Conservation (phyloP, 2,888 invertebrate species). For the Petrophora chlorosata region DNA sequence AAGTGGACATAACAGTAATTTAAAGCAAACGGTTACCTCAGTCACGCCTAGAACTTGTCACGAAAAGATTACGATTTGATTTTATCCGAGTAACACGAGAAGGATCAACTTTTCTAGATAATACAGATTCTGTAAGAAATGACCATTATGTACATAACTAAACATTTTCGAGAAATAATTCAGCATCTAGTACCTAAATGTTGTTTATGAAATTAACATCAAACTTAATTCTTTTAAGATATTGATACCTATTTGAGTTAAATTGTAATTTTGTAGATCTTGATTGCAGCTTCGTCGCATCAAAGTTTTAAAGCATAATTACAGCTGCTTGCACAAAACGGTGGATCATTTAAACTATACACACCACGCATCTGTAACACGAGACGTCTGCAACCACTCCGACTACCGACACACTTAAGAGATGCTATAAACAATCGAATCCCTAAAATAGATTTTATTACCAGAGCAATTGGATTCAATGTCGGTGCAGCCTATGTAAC, state of each 20-base stretch:
- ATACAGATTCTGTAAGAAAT: background rate
- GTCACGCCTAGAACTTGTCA: conserved; percentile 50
- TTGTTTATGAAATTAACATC: too few species aligned
- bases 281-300: too few species aligned
- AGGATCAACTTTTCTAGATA: background rate
- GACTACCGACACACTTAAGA: conserved; percentile 63
- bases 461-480: conserved; percentile 74
- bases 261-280: too few species aligned
- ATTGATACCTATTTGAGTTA: too few species aligned
- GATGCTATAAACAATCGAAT: conserved; percentile 69
- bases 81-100: conserved; percentile 35
- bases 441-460: conserved; percentile 75
- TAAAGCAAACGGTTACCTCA: conserved; percentile 45
- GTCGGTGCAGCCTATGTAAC: conserved; percentile 59
- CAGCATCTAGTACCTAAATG: too few species aligned
- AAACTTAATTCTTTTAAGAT: too few species aligned
- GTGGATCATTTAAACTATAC: conserved; percentile 62
- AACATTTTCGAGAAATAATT: too few species aligned
- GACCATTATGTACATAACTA: too few species aligned
- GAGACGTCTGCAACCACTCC: conserved; percentile 69
- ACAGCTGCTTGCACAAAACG: conserved; percentile 54
- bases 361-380: conserved; percentile 67
- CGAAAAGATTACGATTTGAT: conserved; percentile 45
- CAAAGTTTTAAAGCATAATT: conserved; percentile 39
- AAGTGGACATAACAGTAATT: conserved; percentile 41